These are phyloP conservation scores for Boloria selene DNA, from an alignment of 2,888 invertebrate species.

Conservation along the genomic window DNA sequence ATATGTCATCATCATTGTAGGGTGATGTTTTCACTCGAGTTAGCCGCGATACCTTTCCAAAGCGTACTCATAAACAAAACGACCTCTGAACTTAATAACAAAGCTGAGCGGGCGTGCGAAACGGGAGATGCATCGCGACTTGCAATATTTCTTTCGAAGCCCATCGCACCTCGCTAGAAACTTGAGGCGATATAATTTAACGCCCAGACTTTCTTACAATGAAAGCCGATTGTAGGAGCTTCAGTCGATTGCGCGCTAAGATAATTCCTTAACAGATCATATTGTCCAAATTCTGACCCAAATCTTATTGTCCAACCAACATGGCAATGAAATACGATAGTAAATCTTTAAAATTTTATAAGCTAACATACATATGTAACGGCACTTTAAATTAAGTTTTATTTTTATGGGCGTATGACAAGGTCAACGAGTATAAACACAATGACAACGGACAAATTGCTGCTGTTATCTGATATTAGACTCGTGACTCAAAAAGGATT, in stretches of 20 bases:
- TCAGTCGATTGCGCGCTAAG: constrained; percentile 58
- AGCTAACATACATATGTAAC: constrained; percentile 40
- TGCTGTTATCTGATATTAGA: constrained; percentile 69
- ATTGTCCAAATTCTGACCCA: constrained; percentile 66
- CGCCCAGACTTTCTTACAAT: constrained; percentile 22
- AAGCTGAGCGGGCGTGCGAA: constrained; percentile 80
- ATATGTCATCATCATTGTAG: constrained; percentile 75
- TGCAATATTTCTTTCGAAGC: constrained; percentile 74
- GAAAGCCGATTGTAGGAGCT: constrained; percentile 18
- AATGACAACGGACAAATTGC: constrained; percentile 68
- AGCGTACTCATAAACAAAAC: constrained; percentile 79
- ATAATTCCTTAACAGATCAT: constrained; percentile 64
- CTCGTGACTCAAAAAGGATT: constrained; percentile 72
- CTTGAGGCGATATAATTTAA: constrained; percentile 66
- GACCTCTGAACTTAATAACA: constrained; percentile 81
- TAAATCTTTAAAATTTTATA: constrained; percentile 31
- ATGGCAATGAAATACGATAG: constrained; percentile 55
- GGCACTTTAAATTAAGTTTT: constrained; percentile 30
- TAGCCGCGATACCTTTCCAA: constrained; percentile 78
- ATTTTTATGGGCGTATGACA: constrained; percentile 47
- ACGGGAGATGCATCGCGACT: constrained; percentile 75
- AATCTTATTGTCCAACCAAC: constrained; percentile 63
- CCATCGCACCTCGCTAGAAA: constrained; percentile 62
- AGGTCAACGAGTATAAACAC: constrained; percentile 58
- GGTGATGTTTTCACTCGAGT: constrained; percentile 74